Base-by-base conservation (phyloP, 2,888 invertebrate species). In the Mycalesis mineus region DNA sequence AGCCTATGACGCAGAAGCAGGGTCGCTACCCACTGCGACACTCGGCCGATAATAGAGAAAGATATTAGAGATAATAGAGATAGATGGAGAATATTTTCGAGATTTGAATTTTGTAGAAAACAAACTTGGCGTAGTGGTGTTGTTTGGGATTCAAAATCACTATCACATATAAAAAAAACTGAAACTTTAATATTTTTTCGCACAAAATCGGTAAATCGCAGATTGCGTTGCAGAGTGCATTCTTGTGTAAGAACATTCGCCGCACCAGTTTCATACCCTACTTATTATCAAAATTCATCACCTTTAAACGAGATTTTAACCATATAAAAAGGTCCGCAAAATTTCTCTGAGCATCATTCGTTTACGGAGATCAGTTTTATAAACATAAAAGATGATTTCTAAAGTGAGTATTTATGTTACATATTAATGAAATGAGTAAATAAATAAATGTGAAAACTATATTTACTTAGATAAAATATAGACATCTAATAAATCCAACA, bases 281-380 rank as follows among this genome's bases (percentile, higher is more conserved):
- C 59, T 57, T 59, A 52, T 22, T 37, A 41, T 49, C 22, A 57
- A 45, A 48, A 52, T 42, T 52, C 52, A 39, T 33, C 36, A 45
- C 41, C 37, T 22, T 37, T 22, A 48, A 57, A 45, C 54, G 48
- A 54, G 50, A 56, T 41, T 48, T 48, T 45, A 48, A 60, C 52
- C 51, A 67, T 80, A 81, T 82, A 82, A 77, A 79, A 80, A 73
- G 67, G 62, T 42, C 55, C 17, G 14, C 36, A n/a, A 45, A 54
- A 59, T 72, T 65, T 58, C 53, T 55, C 65, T 66, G 65, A 52
- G 60, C 66, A 77, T 78, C 78, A 80, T 74, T 79, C 69, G 67
- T 61, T 69, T 67, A 65, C 60, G 63, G 61, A 66, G 63, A 66
- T 68, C 63, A 68, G 55, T 64, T 64, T 61, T 68, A 65, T 66